phyloP scores from a whole-genome alignment of 2,797 vertebrate genomes.

The Anguilla obscura region DNA sequence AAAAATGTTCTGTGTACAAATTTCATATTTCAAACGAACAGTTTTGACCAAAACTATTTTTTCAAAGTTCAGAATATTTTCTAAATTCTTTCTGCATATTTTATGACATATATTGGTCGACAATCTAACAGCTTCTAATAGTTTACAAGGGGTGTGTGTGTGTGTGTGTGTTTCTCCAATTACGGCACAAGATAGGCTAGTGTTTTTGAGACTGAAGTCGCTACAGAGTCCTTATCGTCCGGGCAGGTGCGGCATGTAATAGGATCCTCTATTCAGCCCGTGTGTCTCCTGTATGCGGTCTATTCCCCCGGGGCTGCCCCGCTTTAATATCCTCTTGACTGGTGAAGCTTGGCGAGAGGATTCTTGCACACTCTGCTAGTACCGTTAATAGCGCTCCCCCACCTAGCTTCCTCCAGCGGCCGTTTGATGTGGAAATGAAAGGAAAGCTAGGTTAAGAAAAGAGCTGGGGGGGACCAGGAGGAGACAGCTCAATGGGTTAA shows the following conservation, averaged over 20 bases:
- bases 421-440: conserved; percentile 83
- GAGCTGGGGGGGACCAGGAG: conserved; percentile 40
- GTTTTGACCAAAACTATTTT: neutral
- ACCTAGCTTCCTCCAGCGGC: conserved; percentile 46
- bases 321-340: conserved; percentile 83
- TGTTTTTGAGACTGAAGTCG: conserved; percentile 6
- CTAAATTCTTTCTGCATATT: neutral
- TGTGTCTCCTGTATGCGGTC: conserved; percentile 29
- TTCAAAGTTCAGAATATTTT: neutral
- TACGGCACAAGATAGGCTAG: neutral
- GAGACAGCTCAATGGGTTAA: conserved; percentile 70
- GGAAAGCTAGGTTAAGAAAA: conserved; percentile 57
- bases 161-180: conserved; percentile 31
- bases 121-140: too few species aligned
- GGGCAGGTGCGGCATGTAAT: conserved; percentile 33
- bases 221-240: conserved; percentile 24
- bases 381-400: conserved; percentile 73
- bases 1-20: too few species aligned
- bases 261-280: conserved; percentile 30
- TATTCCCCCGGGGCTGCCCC: conserved; percentile 60
- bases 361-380: conserved; percentile 75
- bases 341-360: conserved; percentile 78
- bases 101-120: neutral
- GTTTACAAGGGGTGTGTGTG: neutral
- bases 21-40: too few species aligned